Evolutionary conservation across 2,797 vertebrate genomes (phyloP).

Genomic region (Aeoliscus strigatus): DNA sequence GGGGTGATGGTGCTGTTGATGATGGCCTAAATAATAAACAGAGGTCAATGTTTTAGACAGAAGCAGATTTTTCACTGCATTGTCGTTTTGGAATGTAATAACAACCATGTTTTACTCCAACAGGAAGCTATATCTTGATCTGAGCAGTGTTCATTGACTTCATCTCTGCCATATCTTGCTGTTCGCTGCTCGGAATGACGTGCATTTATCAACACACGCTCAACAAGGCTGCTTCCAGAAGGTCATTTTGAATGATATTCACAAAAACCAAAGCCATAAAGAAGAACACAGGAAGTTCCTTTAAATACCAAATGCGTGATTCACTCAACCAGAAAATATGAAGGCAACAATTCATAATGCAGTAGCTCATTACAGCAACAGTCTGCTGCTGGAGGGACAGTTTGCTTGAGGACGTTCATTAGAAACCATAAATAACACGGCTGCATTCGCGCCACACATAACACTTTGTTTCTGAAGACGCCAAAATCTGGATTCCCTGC

Average conservation of each 20-base stretch:
- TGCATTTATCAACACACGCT: not conserved
- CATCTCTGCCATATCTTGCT: too few species aligned
- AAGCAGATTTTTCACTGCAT: too few species aligned
- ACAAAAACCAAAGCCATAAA: slow-evolving; percentile 8
- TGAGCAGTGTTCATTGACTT: too few species aligned
- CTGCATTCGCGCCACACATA: not conserved
- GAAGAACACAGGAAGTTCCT: slow-evolving; percentile 8
- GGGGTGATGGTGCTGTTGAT: slow-evolving; percentile 98
- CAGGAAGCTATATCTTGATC: too few species aligned
- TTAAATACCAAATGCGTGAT: too few species aligned
- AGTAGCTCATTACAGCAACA: slow-evolving; percentile 5
- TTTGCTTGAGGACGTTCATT: slow-evolving; percentile 11
- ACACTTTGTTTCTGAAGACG: not conserved
- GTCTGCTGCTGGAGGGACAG: too few species aligned
- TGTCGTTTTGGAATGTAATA: too few species aligned
- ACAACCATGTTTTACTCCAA: too few species aligned
- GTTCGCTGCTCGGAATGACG: not conserved
- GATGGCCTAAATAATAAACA: slow-evolving; percentile 77
- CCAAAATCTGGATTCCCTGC: too few species aligned
- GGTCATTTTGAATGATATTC: slow-evolving; percentile 17
- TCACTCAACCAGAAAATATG: too few species aligned
- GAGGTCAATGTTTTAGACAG: not conserved
- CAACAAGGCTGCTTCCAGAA: slow-evolving; percentile 13
- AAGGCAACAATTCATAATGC: slow-evolving; percentile 3
- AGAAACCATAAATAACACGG: slow-evolving; percentile 1